Evolutionary conservation across 1,140 invertebrate genomes (phyloP).

Genomic region (Ganaspis sp.): DNA sequence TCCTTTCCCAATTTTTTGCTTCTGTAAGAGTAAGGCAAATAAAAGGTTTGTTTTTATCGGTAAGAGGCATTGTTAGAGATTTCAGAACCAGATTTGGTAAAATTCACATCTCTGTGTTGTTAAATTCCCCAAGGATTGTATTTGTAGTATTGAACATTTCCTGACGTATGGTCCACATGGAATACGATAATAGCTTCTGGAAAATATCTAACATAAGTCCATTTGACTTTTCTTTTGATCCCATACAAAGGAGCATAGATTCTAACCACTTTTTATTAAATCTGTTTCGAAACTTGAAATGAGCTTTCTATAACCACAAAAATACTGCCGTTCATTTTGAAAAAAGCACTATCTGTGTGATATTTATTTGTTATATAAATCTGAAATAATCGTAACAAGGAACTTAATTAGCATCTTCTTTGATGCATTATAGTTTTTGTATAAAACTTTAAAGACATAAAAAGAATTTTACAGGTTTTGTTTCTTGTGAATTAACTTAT

Average conservation of each 20-base stretch:
- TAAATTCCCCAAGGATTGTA: constrained; percentile 6
- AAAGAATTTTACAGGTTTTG: too few relatives aligned
- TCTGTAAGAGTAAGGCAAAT: background rate
- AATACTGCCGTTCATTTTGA: too few relatives aligned
- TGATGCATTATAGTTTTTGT: too few relatives aligned
- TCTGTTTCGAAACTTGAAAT: too few relatives aligned
- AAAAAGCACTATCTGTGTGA: too few relatives aligned
- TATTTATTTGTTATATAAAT: too few relatives aligned
- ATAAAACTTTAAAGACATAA: too few relatives aligned
- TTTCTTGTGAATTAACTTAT: too few relatives aligned
- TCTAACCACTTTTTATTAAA: background rate
- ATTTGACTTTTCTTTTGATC: background rate
- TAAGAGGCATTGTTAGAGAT: background rate
- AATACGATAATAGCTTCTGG: background rate
- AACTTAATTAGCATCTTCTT: too few relatives aligned
- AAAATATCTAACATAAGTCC: background rate
- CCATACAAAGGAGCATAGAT: background rate
- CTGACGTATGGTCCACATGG: background rate
- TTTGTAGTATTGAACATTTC: constrained; percentile 9
- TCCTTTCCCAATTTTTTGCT: background rate
- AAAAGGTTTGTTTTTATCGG: background rate
- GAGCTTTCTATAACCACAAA: too few relatives aligned
- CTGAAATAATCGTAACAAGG: too few relatives aligned
- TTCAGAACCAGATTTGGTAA: background rate
- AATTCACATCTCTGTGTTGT: constrained; percentile 1